Evolutionary conservation across 2,113 vertebrate genomes (phyloP).

Genomic region (Mesoclemmys tuberculata): DNA sequence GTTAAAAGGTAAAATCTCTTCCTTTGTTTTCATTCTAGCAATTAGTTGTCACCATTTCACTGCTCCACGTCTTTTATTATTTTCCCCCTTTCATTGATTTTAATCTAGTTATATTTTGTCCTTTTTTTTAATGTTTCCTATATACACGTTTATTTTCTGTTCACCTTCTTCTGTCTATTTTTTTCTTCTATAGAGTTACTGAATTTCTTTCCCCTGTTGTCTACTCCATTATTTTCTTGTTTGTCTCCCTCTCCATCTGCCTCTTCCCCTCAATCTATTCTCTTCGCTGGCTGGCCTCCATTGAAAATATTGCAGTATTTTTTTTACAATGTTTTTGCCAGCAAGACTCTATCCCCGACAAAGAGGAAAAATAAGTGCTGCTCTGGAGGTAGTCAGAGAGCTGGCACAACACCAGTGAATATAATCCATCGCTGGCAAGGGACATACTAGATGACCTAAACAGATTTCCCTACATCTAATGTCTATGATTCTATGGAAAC

Average conservation of each 20-base stretch:
- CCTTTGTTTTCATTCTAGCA: background rate
- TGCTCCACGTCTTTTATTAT: background rate
- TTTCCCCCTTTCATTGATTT: background rate
- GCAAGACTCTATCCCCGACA: slow-evolving; percentile 35
- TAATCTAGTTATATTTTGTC: background rate
- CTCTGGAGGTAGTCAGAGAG: slow-evolving; percentile 42
- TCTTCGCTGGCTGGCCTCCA: background rate
- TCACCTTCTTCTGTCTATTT: background rate
- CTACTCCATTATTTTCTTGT: background rate
- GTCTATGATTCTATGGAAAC: slow-evolving; percentile 15
- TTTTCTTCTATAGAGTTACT: background rate
- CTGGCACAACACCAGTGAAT: slow-evolving; percentile 38
- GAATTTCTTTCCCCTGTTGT: background rate
- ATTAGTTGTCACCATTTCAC: background rate
- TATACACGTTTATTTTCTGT: background rate
- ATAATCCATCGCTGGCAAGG: slow-evolving; percentile 28
- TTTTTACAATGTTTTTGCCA: slow-evolving; percentile 24
- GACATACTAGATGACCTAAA: background rate
- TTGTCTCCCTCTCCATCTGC: background rate
- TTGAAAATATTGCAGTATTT: slow-evolving; percentile 38
- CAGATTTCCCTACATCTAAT: slow-evolving; percentile 15
- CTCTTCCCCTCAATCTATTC: background rate
- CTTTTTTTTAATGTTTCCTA: background rate
- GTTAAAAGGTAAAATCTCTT: background rate
- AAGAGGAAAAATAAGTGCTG: slow-evolving; percentile 40